Conservation (phyloP, 2,888 invertebrate genomes). For the Panzeria rudis region DNA sequence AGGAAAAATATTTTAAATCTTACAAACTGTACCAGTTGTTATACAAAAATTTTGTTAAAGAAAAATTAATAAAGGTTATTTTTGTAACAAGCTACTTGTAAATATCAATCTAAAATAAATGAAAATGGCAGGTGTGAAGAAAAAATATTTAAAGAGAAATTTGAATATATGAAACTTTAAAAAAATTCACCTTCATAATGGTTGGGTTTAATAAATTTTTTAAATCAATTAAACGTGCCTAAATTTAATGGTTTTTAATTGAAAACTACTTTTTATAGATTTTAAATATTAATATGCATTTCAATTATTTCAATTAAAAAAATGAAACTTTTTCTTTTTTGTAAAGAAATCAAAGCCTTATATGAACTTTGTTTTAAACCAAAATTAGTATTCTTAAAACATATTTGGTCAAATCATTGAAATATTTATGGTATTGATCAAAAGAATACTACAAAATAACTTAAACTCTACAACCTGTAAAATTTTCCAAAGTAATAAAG, state of each 20-base stretch:
- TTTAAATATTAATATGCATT: slow-evolving; percentile 30
- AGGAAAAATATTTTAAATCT: slow-evolving; percentile 3
- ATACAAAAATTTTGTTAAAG: neutral
- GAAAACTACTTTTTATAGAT: neutral
- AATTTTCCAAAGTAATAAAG: neutral
- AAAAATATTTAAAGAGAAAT: slow-evolving; percentile 2
- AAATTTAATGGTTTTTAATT: slow-evolving; percentile 21
- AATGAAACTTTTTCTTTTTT: neutral
- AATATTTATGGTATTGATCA: slow-evolving; percentile 57
- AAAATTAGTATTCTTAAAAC: slow-evolving; percentile 61
- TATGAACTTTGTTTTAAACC: slow-evolving; percentile 33
- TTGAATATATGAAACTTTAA: neutral
- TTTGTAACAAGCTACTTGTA: neutral
- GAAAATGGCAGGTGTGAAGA: slow-evolving; percentile 43
- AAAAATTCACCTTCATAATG: neutral
- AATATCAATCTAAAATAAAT: neutral
- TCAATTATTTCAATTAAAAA: slow-evolving; percentile 30
- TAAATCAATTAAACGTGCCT: neutral
- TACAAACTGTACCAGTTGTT: slow-evolving; percentile 50
- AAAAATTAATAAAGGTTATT: slow-evolving; percentile 17
- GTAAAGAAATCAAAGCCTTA: slow-evolving; percentile 36
- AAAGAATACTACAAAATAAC: neutral
- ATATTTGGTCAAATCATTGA: slow-evolving; percentile 62
- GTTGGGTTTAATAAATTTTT: neutral
- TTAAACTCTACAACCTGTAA: neutral